Conservation (phyloP, 2,113 vertebrate genomes). For the Ranitomeya variabilis region DNA sequence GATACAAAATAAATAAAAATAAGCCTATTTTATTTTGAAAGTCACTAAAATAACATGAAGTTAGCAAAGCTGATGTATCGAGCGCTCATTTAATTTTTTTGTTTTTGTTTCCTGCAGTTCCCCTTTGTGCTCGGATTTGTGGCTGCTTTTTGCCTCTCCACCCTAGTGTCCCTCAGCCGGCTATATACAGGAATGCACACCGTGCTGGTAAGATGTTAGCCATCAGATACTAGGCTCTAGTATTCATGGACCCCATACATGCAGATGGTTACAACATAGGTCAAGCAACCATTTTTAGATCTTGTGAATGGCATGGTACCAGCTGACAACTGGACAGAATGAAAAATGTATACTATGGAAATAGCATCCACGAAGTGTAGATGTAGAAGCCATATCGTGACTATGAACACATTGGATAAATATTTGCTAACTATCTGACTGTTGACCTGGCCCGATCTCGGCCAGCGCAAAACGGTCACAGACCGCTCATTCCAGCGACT, state of each 20-base stretch:
- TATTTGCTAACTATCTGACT: no score
- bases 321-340: neutral
- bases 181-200: constrained; percentile 27
- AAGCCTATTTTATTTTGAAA: no score
- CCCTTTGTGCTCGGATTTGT: no score
- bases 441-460: no score
- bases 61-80: neutral
- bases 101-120: constrained; percentile 74
- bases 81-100: neutral
- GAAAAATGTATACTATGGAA: neutral
- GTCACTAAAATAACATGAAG: neutral
- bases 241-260: neutral
- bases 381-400: no score
- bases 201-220: constrained; percentile 84
- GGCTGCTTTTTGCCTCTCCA: no score
- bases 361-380: neutral
- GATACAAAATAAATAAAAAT: no score
- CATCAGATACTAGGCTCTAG: neutral
- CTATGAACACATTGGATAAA: no score
- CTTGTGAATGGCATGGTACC: neutral
- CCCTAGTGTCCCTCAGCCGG: no score
- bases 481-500: no score
- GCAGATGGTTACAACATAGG: neutral
- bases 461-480: no score
- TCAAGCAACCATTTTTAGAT: neutral